Percentiles rank a stretch among this genome's conserved stretches.
Conservation (phyloP, 1,140 invertebrate species). For the Arion vulgaris region DNA sequence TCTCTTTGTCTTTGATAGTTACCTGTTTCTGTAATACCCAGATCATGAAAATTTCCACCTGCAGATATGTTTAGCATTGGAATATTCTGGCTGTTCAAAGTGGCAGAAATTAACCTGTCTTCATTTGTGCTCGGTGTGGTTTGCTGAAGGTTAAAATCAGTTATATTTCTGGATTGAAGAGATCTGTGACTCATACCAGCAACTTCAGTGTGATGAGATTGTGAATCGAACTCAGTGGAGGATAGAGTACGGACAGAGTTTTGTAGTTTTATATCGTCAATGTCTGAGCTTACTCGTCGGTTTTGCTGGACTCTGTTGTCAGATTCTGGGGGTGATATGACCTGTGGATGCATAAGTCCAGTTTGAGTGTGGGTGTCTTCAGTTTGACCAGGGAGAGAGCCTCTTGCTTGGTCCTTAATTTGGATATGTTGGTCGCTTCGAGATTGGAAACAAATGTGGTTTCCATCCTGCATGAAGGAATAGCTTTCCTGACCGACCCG, state of each 20-base stretch:
- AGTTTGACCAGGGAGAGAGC: neutral
- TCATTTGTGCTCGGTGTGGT: neutral
- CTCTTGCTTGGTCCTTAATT: neutral
- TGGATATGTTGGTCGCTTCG: neutral
- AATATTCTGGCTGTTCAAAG: neutral
- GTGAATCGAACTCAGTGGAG: neutral
- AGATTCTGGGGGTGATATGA: neutral
- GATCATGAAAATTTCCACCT: neutral
- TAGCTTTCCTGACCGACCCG: neutral
- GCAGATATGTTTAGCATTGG: neutral
- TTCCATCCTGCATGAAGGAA: neutral
- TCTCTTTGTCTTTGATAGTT: constrained; percentile 9
- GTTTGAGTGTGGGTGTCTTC: neutral
- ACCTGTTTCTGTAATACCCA: neutral
- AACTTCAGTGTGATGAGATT: neutral
- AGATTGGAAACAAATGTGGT: neutral
- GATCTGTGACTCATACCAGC: neutral
- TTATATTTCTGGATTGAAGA: neutral
- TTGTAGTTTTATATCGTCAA: neutral
- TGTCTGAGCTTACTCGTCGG: neutral
- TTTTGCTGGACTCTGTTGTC: neutral
- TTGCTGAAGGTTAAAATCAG: neutral
- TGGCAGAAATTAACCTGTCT: neutral
- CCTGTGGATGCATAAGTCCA: neutral
- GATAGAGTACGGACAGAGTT: neutral